Base-by-base conservation (phyloP, 2,888 invertebrate genomes). In the Callyntrura guangdongensis region DNA sequence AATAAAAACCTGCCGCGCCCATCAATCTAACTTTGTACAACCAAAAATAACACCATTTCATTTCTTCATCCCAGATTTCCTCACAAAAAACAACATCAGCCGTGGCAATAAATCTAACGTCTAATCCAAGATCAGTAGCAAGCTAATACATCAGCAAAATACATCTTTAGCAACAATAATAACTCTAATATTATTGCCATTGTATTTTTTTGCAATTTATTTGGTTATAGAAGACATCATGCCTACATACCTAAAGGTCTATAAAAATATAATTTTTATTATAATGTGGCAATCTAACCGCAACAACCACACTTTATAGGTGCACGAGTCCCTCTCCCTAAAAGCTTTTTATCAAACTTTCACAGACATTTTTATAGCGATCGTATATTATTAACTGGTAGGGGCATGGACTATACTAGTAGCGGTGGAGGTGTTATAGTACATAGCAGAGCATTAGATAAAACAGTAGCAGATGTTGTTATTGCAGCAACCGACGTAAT, bases 321-420 rank as follows among this genome's bases (percentile, higher is more conserved):
- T 25, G 20, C 64, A 27, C 25, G 72, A 59, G 17, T 77, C 74
- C 61, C 77, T 64, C 45, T 49, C 22, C 8, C n/a, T 61, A n/a
- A 72, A 45, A 25, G 64, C 74, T 86, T 61, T 83, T 85, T 83
- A 83, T 83, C 83, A 22, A 81, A 83, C 61, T 64, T 83, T 83
- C 83, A 83, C 83, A 83, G 83, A 45, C 83, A 64, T 61, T 47
- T 36, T 36, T 36, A 36, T 36, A 36, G 36, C 36, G n/a, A 72
- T 36, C 2, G 6, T 36, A 36, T 36, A 36, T 36, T 36, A 36
- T 36, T 36, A 36, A 6, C 2, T 36, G 36, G 36, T 36, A 36
- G 36, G 36, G 36, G 36, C 6, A 36, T 2, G 36, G 14, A 53
- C 14, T 53, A 2, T n/a, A 14, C 53, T 53, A 12, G 36, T 53